Evolutionary conservation across 2,888 invertebrate genomes (phyloP).

Genomic region (Cacoxenus indagator): DNA sequence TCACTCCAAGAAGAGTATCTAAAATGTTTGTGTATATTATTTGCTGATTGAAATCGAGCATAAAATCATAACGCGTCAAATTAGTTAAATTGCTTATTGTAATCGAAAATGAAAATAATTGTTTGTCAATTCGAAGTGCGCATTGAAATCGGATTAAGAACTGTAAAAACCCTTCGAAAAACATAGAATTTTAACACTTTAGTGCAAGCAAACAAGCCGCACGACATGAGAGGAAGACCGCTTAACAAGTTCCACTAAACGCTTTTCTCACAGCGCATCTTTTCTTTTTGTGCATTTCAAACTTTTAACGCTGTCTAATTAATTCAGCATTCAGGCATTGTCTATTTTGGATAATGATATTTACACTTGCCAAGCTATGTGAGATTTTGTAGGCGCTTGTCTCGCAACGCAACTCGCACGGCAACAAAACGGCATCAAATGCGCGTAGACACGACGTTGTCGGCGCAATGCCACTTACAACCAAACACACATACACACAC

Average conservation of each 20-base stretch:
- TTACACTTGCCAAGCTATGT: constrained; percentile 47
- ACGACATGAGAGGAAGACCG: constrained; percentile 47
- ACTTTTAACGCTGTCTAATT: background rate
- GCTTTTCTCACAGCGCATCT: background rate
- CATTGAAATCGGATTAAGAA: background rate
- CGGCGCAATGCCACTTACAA: no score
- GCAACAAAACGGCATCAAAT: no score
- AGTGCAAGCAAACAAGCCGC: constrained; percentile 29
- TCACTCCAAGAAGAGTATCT: no score
- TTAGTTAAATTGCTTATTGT: no score
- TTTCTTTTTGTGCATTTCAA: no score
- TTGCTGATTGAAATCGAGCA: no score
- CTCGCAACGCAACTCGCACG: constrained; percentile 3
- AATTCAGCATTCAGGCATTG: background rate
- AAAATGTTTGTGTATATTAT: no score
- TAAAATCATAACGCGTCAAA: no score
- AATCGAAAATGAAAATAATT: no score
- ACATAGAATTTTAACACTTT: background rate
- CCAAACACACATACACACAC: constrained; percentile 58
- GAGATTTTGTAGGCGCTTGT: constrained; percentile 30
- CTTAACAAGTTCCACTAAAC: constrained; percentile 21
- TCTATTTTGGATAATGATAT: constrained; percentile 37
- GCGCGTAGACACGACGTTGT: background rate
- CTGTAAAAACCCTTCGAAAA: background rate
- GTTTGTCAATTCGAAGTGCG: no score